phyloP scores from a whole-genome alignment of 2,797 vertebrate species.

The Falco naumanni region DNA sequence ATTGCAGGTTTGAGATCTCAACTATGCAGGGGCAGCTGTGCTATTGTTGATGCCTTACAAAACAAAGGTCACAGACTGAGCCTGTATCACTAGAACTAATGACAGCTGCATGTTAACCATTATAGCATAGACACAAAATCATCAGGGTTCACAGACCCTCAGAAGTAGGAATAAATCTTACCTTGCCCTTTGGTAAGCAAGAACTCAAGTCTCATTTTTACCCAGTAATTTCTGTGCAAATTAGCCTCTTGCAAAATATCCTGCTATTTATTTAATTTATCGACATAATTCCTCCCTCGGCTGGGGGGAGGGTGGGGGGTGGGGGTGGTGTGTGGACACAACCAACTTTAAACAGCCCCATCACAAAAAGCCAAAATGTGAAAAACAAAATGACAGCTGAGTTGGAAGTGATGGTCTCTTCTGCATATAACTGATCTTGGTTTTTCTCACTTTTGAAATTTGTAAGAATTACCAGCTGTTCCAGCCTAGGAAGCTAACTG shows the following conservation, averaged over 20 bases:
- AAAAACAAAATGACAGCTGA: not conserved
- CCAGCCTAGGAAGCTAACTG: not conserved
- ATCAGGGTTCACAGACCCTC: not conserved
- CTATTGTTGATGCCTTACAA: slow-evolving; percentile 67
- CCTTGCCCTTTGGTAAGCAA: not conserved
- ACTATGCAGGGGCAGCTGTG: slow-evolving; percentile 73
- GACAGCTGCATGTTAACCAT: not conserved
- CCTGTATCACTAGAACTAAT: not conserved
- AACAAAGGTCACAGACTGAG: slow-evolving; percentile 63
- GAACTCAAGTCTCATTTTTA: not conserved
- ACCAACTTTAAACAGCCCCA: not conserved
- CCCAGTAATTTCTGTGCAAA: not conserved
- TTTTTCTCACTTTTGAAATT: not conserved
- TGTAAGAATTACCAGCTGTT: not conserved
- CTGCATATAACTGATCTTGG: not conserved
- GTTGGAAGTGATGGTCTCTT: not conserved
- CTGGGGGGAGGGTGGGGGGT: not conserved
- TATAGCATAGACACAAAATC: not conserved
- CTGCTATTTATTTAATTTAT: not conserved
- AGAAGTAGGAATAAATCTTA: not conserved
- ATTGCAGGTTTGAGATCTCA: slow-evolving; percentile 80
- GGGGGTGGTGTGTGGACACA: not conserved
- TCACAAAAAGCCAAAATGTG: not conserved
- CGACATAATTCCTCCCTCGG: not conserved
- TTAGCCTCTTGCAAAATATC: not conserved